Evolutionary conservation across 2,888 invertebrate species (phyloP).

Genomic region (Lycocerus yunnanus): DNA sequence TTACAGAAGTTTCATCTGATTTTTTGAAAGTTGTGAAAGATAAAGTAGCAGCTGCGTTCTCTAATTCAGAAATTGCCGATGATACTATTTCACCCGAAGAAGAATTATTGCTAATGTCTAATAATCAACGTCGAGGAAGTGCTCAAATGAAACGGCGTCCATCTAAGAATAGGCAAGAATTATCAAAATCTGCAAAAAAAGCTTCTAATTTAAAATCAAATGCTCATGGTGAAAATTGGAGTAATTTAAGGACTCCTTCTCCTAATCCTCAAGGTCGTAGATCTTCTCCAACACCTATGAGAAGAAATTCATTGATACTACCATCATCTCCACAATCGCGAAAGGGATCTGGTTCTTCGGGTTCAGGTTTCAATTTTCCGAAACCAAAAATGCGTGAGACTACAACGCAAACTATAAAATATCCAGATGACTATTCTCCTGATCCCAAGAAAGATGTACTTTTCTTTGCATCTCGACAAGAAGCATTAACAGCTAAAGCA

Average conservation of each 20-base stretch:
- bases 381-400: conserved; percentile 49
- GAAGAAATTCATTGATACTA: conserved; percentile 18
- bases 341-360: conserved; percentile 6
- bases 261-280: conserved; percentile 14
- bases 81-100: conserved; percentile 17
- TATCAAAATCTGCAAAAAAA: conserved; percentile 8
- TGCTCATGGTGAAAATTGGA: conserved; percentile 23
- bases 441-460: conserved; percentile 4
- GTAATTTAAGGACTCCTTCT: conserved; percentile 22
- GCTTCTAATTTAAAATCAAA: not conserved
- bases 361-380: not conserved
- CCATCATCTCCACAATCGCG: conserved; percentile 1
- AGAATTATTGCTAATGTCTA: not conserved
- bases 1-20: conserved; percentile 21
- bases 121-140: conserved; percentile 19
- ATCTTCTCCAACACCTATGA: conserved; percentile 34
- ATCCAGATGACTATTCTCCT: not conserved
- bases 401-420: conserved; percentile 51
- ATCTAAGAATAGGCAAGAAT: conserved; percentile 9
- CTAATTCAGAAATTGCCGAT: conserved; percentile 7
- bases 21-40: conserved; percentile 14
- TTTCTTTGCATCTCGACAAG: conserved; percentile 52
- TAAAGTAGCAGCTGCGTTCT: conserved; percentile 16
- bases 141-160: conserved; percentile 3
- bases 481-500: conserved; percentile 65